Evolutionary conservation across 1,140 invertebrate genomes (phyloP).

Genomic region (Trissolcus basalis): DNA sequence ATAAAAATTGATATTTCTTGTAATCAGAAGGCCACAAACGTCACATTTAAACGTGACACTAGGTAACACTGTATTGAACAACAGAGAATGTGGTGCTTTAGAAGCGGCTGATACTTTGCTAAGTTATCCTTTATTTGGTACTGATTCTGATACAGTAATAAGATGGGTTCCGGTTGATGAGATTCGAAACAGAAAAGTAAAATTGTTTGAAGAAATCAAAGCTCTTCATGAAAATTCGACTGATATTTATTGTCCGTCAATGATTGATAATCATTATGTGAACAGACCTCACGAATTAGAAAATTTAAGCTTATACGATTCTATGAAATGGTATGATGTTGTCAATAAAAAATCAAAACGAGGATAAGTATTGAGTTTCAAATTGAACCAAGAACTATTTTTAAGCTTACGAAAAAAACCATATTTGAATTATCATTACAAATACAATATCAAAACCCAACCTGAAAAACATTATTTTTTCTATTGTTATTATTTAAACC

Average conservation of each 20-base stretch:
- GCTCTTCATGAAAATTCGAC: neutral
- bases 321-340: slow-evolving; percentile 1
- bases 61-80: neutral
- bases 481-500: slow-evolving; percentile 44
- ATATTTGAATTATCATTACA: slow-evolving; percentile 20
- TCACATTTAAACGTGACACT: too few relatives aligned
- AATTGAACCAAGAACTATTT: neutral
- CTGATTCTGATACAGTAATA: slow-evolving; percentile 54
- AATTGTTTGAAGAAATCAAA: slow-evolving; percentile 44
- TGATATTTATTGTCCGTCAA: neutral
- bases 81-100: slow-evolving; percentile 51
- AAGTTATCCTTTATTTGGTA: neutral
- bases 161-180: slow-evolving; percentile 60
- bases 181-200: slow-evolving; percentile 34
- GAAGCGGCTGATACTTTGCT: slow-evolving; percentile 21
- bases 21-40: too few relatives aligned
- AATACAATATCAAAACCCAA: neutral
- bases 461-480: slow-evolving; percentile 59
- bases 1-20: too few relatives aligned
- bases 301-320: neutral
- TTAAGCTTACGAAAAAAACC: slow-evolving; percentile 3
- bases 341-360: neutral
- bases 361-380: neutral
- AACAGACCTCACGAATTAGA: neutral
- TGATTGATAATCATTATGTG: neutral